Base-by-base conservation (phyloP, 2,888 invertebrate genomes). In the Lepidocyrtinus sp. region DNA sequence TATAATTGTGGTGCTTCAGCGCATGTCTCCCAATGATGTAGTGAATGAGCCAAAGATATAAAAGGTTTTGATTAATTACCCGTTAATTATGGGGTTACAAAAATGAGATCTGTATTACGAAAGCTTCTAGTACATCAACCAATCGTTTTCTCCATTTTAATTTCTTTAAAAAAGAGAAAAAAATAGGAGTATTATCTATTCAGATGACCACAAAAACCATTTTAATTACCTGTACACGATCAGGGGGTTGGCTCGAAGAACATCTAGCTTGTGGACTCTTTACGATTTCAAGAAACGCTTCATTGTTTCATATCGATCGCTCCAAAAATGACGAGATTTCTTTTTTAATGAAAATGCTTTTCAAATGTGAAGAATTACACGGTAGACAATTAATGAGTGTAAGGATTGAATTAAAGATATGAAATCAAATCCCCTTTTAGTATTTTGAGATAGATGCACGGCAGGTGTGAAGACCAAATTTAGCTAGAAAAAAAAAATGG, bases 51-150 rank as follows among this genome's bases (percentile, higher is more conserved):
- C n/a, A n/a, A n/a, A n/a, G n/a, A n/a, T n/a, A n/a, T 71, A 72
- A 61, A 80, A 75, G 70, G 74, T 69, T 74, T 75, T 81, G 76
- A 81, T 81, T 81, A 81, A 81, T 81, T 81, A 77, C 81, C 81
- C 81, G 73, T 81, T 81, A 81, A 81, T 81, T 76, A 81, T 76
- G 59, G 65, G 70, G 55, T 61, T 71, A 65, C 64, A 65, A 65
- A 71, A 77, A 70, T 36, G 36, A 36, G 36, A 36, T 36, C 36
- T 36, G 36, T 36, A 36, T 36, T 36, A 36, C 36, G 36, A 36
- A 36, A 36, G n/a, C 36, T 36, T 7, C 36, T 36, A n/a, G 36
- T 36, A 7, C 36, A 36, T n/a, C n/a, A n/a, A n/a, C n/a, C n/a
- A n/a, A n/a, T 36, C 36, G 36, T 12, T 36, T 7, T 36, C 12